Conservation (phyloP, 2,888 invertebrate genomes). For the Drosophila fungiperda region DNA sequence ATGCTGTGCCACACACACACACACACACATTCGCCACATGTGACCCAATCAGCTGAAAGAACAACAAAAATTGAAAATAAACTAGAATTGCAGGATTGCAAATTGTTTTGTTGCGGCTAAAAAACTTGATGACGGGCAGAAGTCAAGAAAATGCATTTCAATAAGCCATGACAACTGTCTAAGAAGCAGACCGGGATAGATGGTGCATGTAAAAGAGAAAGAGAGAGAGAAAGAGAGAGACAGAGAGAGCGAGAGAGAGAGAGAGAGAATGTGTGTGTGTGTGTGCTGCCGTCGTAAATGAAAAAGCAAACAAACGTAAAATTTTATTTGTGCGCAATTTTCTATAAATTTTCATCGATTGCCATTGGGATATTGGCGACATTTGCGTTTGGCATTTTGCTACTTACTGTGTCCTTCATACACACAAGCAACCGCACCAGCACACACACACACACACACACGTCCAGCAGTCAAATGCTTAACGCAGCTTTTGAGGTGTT, state of each 20-base stretch:
- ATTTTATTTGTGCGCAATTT: slow-evolving; percentile 81
- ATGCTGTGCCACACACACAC: slow-evolving; percentile 23
- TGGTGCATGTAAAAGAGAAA: slow-evolving; percentile 3
- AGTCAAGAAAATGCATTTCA: slow-evolving; percentile 69
- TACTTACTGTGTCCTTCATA: slow-evolving; percentile 67
- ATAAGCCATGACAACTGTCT: slow-evolving; percentile 60
- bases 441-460: slow-evolving; percentile 8
- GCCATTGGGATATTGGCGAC: slow-evolving; percentile 81
- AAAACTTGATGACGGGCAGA: slow-evolving; percentile 57
- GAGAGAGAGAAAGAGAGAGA: not conserved
- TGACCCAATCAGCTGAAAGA: slow-evolving; percentile 2
- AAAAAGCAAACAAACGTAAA: slow-evolving; percentile 81
- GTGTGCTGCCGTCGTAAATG: slow-evolving; percentile 65
- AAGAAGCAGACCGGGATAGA: slow-evolving; percentile 28
- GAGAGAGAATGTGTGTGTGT: not conserved
- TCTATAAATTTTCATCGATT: slow-evolving; percentile 80
- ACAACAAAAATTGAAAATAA: slow-evolving; percentile 15
- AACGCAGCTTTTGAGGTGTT: slow-evolving; percentile 51
- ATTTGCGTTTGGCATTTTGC: slow-evolving; percentile 80
- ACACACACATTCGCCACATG: slow-evolving; percentile 19
- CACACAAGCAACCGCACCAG: slow-evolving; percentile 7
- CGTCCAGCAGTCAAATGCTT: slow-evolving; percentile 19
- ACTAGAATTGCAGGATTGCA: slow-evolving; percentile 64
- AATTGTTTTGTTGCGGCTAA: slow-evolving; percentile 64
- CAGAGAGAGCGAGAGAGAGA: too few species aligned